A percentile compares a stretch with the other conserved stretches of the same genome.
phyloP scores from a whole-genome alignment of 1,140 invertebrate species.

The Drosophila lowei region DNA sequence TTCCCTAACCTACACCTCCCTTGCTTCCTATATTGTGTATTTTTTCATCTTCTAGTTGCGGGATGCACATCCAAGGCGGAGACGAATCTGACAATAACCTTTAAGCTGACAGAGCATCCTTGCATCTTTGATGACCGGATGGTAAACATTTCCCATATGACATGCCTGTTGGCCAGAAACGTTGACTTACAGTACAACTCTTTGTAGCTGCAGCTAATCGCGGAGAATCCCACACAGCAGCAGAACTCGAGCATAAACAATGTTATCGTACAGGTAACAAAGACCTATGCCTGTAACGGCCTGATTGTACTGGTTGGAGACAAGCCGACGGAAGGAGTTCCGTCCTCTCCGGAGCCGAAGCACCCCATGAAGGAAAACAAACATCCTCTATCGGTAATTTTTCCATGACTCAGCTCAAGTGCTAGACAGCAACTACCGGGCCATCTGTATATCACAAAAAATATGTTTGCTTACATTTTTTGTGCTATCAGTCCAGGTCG shows the following conservation, averaged over 20 bases:
- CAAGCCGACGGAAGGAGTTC: constrained; percentile 4
- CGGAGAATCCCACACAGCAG: constrained; percentile 16
- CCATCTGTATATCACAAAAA: too few relatives aligned
- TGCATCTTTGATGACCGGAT: constrained; percentile 56
- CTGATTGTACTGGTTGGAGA: constrained; percentile 42
- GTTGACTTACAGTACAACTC: neutral
- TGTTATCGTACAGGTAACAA: constrained; percentile 1
- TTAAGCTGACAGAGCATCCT: constrained; percentile 58
- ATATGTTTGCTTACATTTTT: neutral
- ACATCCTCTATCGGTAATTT: constrained; percentile 70
- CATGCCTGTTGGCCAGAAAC: too few relatives aligned
- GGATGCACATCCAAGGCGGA: constrained; percentile 45
- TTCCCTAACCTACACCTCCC: neutral
- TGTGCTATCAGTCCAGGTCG: neutral
- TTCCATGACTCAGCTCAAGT: constrained; percentile 33
- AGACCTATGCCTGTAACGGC: constrained; percentile 44
- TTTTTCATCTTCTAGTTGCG: constrained; percentile 18
- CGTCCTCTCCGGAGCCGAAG: constrained; percentile 19
- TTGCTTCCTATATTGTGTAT: neutral
- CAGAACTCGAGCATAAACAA: constrained; percentile 49
- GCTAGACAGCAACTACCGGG: neutral
- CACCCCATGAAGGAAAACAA: constrained; percentile 50
- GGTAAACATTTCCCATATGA: constrained; percentile 22
- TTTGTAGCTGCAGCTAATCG: constrained; percentile 46
- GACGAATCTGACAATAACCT: constrained; percentile 55